A percentile compares a stretch with the other conserved stretches of the same genome.
phyloP scores from a whole-genome alignment of 2,888 invertebrate species.

The Plemyria rubiginata region DNA sequence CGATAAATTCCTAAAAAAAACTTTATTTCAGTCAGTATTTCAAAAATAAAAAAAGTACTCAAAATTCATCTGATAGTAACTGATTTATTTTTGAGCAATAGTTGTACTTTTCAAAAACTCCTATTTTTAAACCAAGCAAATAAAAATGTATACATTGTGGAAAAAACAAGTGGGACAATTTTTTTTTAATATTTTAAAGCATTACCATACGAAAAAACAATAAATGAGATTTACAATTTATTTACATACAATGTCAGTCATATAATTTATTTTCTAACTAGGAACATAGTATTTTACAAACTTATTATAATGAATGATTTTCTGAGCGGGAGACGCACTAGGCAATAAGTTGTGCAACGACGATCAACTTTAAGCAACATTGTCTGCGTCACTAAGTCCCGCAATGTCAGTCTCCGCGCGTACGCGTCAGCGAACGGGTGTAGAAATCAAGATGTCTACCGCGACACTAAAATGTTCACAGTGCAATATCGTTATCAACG shows the following conservation, averaged over 20 bases:
- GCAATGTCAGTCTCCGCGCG: too few species aligned
- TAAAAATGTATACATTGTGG: not conserved
- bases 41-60: not conserved
- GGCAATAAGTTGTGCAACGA: not conserved
- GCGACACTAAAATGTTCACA: too few species aligned
- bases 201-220: slow-evolving; percentile 23
- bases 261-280: slow-evolving; percentile 49
- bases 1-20: not conserved
- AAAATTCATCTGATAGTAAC: not conserved
- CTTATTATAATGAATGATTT: slow-evolving; percentile 26
- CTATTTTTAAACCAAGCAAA: not conserved
- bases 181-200: slow-evolving; percentile 3
- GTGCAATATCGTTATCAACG: too few species aligned
- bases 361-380: not conserved
- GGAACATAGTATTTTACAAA: slow-evolving; percentile 67
- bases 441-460: too few species aligned
- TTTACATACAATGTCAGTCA: slow-evolving; percentile 63
- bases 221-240: slow-evolving; percentile 40
- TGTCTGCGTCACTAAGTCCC: not conserved
- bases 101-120: not conserved
- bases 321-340: not conserved
- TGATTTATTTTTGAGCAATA: slow-evolving; percentile 10
- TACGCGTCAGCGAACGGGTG: too few species aligned
- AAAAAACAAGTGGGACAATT: not conserved
- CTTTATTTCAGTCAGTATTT: slow-evolving; percentile 7